Evolutionary conservation across 1,140 invertebrate species (phyloP), one percentile per base, ranked within the genome.

Genomic region (Geopemphigus sp.): DNA sequence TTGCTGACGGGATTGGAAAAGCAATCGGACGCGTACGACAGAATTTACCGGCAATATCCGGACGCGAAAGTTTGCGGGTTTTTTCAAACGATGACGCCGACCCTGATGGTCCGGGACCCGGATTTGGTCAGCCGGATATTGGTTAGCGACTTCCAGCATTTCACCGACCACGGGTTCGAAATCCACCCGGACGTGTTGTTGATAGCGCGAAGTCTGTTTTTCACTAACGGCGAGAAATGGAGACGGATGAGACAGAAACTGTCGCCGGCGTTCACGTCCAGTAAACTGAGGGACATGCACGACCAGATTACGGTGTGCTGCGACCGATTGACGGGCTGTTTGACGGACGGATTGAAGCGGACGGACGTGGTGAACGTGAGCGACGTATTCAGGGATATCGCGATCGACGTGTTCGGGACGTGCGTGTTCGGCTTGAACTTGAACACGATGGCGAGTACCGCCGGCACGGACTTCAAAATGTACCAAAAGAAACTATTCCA

Each of bases 251-350:
- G 89, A 47, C 82, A 83, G 0, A 88, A 88, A 73, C 78, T 90
- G 3, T 86, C 86, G 1, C 88, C 89, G 1, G 86, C 87, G 4
- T 90, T 90, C 81, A 88, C 88, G 0, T 85, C 88, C 0, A 86
- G 86, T 5, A 90, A 89, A 84, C 83, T 90, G 19, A 89, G 88
- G 82, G 83, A 82, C 0, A 89, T 89, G 86, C 88, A 89, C 19
- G 81, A 82, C 1, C 84, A 86, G 0, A 82, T 89, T 4, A 83
- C 86, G n/a, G 84, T 87, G 29, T 84, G 85, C 61, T 12, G 24
- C 4, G 29, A 73, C 19, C 81, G 81, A 0, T 84, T 87, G 0
- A 82, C 89, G 5, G 83, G 86, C 15, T 84, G 86, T 39, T 85
- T 63, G 64, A 39, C 1, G 19, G 4, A 12, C n/a, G 47, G n/a